Evolutionary conservation across 2,797 vertebrate genomes (phyloP).

Genomic region (Enteromius unitaeniatus): DNA sequence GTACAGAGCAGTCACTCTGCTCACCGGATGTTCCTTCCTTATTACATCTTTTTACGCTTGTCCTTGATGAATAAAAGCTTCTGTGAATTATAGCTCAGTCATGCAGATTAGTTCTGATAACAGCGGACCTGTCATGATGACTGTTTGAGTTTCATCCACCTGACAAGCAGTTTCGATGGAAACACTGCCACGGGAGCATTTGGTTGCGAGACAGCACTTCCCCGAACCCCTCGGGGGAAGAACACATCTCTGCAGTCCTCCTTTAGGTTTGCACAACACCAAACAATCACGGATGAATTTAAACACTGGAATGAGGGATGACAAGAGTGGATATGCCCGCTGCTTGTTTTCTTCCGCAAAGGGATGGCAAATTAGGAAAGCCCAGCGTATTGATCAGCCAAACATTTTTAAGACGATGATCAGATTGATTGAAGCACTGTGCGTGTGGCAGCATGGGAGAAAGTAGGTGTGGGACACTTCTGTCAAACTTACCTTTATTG

Average conservation of each 20-base stretch:
- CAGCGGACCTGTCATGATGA: conserved; percentile 9
- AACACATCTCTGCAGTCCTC: conserved; percentile 27
- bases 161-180: conserved; percentile 42
- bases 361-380: conserved; percentile 7
- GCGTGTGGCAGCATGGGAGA: not conserved
- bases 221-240: conserved; percentile 45
- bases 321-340: conserved; percentile 21
- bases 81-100: conserved; percentile 33
- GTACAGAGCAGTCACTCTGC: not conserved
- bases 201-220: conserved; percentile 30
- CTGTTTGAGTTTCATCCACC: conserved; percentile 50
- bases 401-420: conserved; percentile 27
- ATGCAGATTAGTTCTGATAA: conserved; percentile 29
- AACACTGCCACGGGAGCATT: conserved; percentile 37
- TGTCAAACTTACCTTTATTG: conserved; percentile 63
- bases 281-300: conserved; percentile 15
- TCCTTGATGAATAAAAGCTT: conserved; percentile 28
- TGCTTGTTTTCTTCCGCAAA: not conserved
- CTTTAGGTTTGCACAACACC: conserved; percentile 26
- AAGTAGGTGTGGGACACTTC: conserved; percentile 5
- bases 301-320: conserved; percentile 25
- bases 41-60: not conserved
- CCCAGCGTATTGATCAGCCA: conserved; percentile 12
- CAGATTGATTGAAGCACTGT: conserved; percentile 28
- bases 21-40: conserved; percentile 11